Evolutionary conservation across 2,888 invertebrate species (phyloP).

Genomic region (Macaria notata): DNA sequence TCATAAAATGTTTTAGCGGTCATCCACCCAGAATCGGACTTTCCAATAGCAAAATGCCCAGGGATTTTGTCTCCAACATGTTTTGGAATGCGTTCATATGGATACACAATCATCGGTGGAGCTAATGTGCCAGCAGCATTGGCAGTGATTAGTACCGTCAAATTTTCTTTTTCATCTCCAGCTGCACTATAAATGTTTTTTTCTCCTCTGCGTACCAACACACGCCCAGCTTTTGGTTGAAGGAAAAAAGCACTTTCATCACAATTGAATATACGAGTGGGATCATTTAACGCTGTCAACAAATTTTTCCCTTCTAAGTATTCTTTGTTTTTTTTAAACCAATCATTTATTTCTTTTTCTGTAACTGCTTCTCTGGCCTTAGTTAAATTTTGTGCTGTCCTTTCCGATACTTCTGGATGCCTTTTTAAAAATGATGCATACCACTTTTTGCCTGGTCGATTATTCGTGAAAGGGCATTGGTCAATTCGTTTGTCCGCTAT

Average conservation of each 20-base stretch:
- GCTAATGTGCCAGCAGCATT: constrained; percentile 27
- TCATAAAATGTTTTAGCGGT: constrained; percentile 4
- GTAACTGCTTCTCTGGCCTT: constrained; percentile 41
- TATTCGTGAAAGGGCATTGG: no score
- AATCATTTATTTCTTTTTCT: constrained; percentile 38
- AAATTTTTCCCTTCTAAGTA: constrained; percentile 4
- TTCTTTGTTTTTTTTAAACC: no score
- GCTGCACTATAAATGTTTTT: no score
- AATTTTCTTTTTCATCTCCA: no score
- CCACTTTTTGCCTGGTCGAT: no score
- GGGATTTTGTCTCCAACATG: constrained; percentile 3
- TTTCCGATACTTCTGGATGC: constrained; percentile 41
- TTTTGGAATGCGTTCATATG: constrained; percentile 22
- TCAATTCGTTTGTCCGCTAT: no score
- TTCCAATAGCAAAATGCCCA: constrained; percentile 6
- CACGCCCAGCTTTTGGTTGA: no score
- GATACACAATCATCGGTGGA: constrained; percentile 23
- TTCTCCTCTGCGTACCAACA: no score
- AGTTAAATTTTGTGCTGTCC: constrained; percentile 41
- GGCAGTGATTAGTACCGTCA: constrained; percentile 30
- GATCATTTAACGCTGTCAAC: no score
- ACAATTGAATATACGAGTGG: no score
- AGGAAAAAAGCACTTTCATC: no score
- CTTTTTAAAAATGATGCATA: constrained; percentile 44
- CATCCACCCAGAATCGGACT: constrained; percentile 10